Evolutionary conservation across 2,113 vertebrate genomes (phyloP).

Genomic region (Pterophyllum scalare): DNA sequence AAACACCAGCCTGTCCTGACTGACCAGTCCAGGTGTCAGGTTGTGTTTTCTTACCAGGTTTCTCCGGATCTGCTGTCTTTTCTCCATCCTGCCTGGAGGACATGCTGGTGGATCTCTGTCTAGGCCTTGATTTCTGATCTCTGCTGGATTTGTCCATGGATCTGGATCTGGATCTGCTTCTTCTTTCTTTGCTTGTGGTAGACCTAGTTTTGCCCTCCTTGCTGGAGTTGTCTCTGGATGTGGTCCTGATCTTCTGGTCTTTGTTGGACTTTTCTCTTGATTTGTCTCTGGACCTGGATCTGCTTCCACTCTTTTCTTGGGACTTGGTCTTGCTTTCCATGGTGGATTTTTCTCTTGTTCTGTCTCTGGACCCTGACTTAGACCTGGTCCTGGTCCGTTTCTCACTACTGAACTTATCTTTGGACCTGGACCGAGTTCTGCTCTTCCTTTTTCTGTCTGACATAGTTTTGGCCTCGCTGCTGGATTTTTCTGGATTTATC

Average conservation of each 20-base stretch:
- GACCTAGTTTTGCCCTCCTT: neutral
- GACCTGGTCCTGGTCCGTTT: neutral
- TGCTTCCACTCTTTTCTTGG: neutral
- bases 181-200: neutral
- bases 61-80: neutral
- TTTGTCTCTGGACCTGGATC: neutral
- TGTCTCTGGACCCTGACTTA: neutral
- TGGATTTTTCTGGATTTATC: neutral
- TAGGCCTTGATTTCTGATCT: neutral
- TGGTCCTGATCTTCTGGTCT: neutral
- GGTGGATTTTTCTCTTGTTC: neutral
- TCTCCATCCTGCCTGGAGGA: neutral
- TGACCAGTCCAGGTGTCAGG: neutral
- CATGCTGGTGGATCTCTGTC: neutral
- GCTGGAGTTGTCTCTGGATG: neutral
- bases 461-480: neutral
- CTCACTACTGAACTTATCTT: neutral
- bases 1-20: neutral
- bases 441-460: neutral
- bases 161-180: neutral
- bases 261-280: neutral
- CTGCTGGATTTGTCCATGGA: neutral
- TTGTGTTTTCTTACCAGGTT: constrained; percentile 31
- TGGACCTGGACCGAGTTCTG: constrained; percentile 4
- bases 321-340: neutral